Conservation (phyloP, 2,888 invertebrate species). For the Heliconius ethilla region DNA sequence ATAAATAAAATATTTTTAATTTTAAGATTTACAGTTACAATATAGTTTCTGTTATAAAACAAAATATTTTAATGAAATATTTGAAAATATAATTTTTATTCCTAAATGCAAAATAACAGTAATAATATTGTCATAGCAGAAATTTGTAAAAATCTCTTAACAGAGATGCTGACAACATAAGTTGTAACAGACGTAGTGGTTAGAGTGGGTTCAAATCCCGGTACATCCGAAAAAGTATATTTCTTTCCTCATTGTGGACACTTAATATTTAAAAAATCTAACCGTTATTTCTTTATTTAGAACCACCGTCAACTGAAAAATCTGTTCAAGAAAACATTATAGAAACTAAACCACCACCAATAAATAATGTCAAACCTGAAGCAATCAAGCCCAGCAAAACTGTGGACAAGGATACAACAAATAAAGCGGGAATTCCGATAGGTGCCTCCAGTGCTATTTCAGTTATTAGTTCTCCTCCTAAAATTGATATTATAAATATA, state of each 20-base stretch:
- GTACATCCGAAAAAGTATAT: too few relatives aligned
- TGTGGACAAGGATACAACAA: slow-evolving; percentile 67
- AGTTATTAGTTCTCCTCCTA: slow-evolving; percentile 68
- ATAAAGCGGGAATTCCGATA: slow-evolving; percentile 65
- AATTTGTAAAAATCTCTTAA: too few relatives aligned
- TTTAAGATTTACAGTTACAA: too few relatives aligned
- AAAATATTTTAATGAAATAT: not conserved
- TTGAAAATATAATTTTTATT: too few relatives aligned
- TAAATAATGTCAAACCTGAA: slow-evolving; percentile 69
- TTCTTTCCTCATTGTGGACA: too few relatives aligned
- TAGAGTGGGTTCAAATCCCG: too few relatives aligned
- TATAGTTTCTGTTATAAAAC: not conserved
- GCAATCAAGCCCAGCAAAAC: slow-evolving; percentile 76
- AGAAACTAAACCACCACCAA: slow-evolving; percentile 73
- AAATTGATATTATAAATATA: slow-evolving; percentile 68
- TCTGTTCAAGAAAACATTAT: slow-evolving; percentile 75
- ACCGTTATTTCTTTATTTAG: slow-evolving; percentile 56
- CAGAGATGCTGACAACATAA: too few relatives aligned
- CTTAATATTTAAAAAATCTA: slow-evolving; percentile 3
- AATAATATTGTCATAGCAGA: too few relatives aligned
- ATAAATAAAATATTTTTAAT: not conserved
- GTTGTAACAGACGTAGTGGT: too few relatives aligned
- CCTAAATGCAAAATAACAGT: too few relatives aligned
- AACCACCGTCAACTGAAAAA: slow-evolving; percentile 73
- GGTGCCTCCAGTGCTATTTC: slow-evolving; percentile 70